Evolutionary conservation across 2,113 vertebrate genomes (phyloP).

Genomic region (Notechis scutatus): DNA sequence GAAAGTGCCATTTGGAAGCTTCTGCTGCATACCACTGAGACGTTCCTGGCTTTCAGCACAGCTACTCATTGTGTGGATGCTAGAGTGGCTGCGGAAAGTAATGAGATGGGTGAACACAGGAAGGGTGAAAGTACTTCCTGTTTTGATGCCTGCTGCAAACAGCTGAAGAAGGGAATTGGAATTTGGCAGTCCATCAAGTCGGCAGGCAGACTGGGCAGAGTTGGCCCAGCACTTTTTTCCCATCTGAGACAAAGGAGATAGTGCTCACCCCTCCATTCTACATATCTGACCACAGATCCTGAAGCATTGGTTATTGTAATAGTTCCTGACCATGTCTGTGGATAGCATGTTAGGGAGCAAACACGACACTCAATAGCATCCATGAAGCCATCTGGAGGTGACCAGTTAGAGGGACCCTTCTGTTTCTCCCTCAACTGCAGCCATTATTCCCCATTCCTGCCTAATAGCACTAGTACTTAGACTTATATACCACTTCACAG

Average conservation of each 20-base stretch:
- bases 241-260: not conserved
- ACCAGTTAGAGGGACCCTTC: not conserved
- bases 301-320: not conserved
- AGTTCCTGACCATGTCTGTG: not conserved
- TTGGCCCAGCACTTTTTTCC: not conserved
- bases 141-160: not conserved
- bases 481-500: no score
- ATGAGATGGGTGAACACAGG: not conserved
- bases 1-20: conserved; percentile 46
- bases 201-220: not conserved
- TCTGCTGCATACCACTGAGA: conserved; percentile 35
- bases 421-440: not conserved
- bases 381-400: not conserved
- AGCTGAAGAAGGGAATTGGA: not conserved
- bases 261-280: not conserved
- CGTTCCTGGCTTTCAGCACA: conserved; percentile 28
- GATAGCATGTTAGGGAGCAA: not conserved
- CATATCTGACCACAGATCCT: not conserved
- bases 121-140: not conserved
- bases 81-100: not conserved
- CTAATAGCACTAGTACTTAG: no score
- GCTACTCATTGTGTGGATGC: not conserved
- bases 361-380: not conserved
- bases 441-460: not conserved
- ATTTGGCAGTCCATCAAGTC: not conserved